Evolutionary conservation across 2,888 invertebrate genomes (phyloP).

Genomic region (Leucoma salicis): DNA sequence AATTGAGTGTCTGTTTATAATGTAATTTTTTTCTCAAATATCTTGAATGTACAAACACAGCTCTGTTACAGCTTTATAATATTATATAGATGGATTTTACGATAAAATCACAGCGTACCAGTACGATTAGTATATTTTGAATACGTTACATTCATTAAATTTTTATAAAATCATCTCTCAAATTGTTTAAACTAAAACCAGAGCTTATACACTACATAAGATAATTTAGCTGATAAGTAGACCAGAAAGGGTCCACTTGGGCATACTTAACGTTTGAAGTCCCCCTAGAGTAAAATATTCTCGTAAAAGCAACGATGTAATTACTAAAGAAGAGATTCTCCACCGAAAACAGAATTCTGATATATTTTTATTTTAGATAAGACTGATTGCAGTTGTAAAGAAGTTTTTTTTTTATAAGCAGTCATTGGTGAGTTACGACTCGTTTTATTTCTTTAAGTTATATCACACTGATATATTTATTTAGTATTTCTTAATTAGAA

Average conservation of each 20-base stretch:
- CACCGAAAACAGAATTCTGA: slow-evolving; percentile 19
- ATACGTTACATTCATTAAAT: no score
- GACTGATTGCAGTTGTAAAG: slow-evolving; percentile 15
- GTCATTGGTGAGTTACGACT: not conserved
- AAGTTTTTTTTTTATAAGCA: slow-evolving; percentile 8
- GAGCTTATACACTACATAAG: slow-evolving; percentile 32
- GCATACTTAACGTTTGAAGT: slow-evolving; percentile 43
- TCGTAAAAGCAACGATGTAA: slow-evolving; percentile 36
- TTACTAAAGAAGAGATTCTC: slow-evolving; percentile 24
- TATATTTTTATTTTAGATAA: slow-evolving; percentile 22
- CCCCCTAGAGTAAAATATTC: slow-evolving; percentile 41
- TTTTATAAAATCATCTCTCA: no score
- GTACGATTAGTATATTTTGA: no score
- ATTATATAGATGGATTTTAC: no score
- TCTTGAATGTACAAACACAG: no score
- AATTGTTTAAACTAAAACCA: slow-evolving; percentile 28
- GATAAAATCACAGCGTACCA: no score
- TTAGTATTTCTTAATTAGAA: no score
- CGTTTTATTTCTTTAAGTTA: not conserved
- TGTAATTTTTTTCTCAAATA: no score
- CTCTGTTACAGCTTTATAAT: no score
- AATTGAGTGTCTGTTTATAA: no score
- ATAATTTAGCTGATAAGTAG: slow-evolving; percentile 37
- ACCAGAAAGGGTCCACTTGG: slow-evolving; percentile 37
- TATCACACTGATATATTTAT: no score